Percentiles rank a stretch among this genome's conserved stretches.
Conservation (phyloP, 2,797 vertebrate genomes). For the Thripadectes ignobilis region DNA sequence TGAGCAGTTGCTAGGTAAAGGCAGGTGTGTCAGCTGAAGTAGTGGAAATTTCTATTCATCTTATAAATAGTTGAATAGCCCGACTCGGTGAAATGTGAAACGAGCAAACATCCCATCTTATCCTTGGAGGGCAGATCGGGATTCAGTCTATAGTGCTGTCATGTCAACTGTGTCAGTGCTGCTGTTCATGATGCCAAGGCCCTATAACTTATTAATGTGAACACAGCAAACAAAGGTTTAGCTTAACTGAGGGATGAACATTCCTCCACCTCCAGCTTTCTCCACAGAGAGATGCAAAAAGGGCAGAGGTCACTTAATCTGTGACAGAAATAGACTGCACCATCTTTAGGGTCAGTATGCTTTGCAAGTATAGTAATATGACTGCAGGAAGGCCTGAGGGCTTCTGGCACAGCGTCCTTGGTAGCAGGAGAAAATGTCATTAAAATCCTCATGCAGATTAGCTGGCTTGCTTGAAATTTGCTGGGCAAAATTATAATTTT, state of each 20-base stretch:
- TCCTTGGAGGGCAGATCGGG: conserved; percentile 83
- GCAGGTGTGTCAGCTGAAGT: conserved; percentile 79
- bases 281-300: conserved; percentile 33
- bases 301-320: conserved; percentile 48
- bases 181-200: conserved; percentile 81
- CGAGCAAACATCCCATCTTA: conserved; percentile 89
- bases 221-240: conserved; percentile 72
- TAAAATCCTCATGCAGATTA: conserved; percentile 14
- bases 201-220: conserved; percentile 87
- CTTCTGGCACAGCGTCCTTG: neutral
- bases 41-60: conserved; percentile 92
- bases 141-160: conserved; percentile 80
- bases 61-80: conserved; percentile 94
- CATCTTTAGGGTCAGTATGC: neutral
- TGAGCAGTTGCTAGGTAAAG: conserved; percentile 79
- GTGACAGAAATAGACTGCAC: conserved; percentile 50
- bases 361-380: conserved; percentile 17
- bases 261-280: conserved; percentile 59
- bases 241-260: conserved; percentile 62
- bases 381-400: neutral
- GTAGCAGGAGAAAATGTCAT: neutral
- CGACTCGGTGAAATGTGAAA: conserved; percentile 89
- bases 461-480: conserved; percentile 26
- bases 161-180: conserved; percentile 84
- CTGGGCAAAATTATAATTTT: conserved; percentile 38